phyloP scores from a whole-genome alignment of 1,140 invertebrate genomes.

The Diabrotica undecimpunctata region DNA sequence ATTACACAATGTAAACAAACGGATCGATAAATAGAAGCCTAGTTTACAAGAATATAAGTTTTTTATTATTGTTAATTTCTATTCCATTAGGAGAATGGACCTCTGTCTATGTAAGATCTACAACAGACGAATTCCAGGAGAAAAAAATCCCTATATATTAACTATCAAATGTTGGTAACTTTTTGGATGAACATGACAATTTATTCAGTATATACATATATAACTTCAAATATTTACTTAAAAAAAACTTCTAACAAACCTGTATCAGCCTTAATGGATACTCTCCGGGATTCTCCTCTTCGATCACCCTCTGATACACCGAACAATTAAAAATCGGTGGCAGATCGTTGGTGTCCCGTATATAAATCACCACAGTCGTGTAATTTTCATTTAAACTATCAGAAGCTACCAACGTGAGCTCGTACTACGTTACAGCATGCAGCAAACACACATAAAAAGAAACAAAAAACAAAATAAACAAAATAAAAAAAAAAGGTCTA shows the following conservation, averaged over 20 bases:
- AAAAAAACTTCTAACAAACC: conserved; percentile 49
- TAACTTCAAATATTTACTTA: too few species aligned
- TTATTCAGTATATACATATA: too few species aligned
- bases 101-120: too few species aligned
- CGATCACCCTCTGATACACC: conserved; percentile 62
- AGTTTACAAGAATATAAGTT: too few species aligned
- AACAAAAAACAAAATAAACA: conserved; percentile 17
- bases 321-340: conserved; percentile 72
- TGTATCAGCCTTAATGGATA: conserved; percentile 60
- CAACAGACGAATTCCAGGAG: too few species aligned
- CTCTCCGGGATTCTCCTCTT: conserved; percentile 61
- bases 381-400: conserved; percentile 82
- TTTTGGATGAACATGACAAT: too few species aligned
- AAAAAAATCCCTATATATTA: too few species aligned
- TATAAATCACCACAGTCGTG: conserved; percentile 71
- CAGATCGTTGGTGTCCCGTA: conserved; percentile 78
- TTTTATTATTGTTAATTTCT: too few species aligned
- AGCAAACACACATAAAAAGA: conserved; percentile 31
- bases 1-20: too few species aligned
- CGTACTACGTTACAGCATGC: conserved; percentile 61
- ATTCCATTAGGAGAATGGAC: too few species aligned
- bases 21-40: too few species aligned
- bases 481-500: neutral
- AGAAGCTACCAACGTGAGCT: conserved; percentile 79
- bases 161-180: too few species aligned